These are phyloP conservation scores for Drosophila sordidapex DNA, from an alignment of 2,888 invertebrate genomes.

Conservation along the genomic window DNA sequence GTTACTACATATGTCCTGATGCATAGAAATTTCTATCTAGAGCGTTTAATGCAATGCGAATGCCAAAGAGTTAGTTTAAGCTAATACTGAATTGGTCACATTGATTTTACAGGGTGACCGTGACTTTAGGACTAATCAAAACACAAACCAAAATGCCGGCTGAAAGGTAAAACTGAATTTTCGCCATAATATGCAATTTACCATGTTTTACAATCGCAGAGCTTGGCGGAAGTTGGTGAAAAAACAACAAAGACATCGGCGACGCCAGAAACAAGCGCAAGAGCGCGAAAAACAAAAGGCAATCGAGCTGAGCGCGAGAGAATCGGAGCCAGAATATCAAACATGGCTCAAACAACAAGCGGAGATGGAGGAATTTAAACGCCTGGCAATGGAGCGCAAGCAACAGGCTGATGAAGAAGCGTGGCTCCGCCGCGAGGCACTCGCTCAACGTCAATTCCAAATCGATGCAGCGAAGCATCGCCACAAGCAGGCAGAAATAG, in stretches of 20 bases:
- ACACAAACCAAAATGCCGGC: constrained; percentile 43
- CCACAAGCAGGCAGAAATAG: constrained; percentile 86
- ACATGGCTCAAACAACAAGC: constrained; percentile 85
- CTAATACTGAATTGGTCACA: constrained; percentile 20
- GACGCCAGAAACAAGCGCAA: constrained; percentile 87
- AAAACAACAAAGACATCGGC: constrained; percentile 89
- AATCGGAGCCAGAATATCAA: constrained; percentile 42
- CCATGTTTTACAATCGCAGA: constrained; percentile 68
- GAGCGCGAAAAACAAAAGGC: constrained; percentile 86
- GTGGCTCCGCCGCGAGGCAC: constrained; percentile 89
- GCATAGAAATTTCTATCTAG: background rate
- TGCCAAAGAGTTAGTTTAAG: background rate
- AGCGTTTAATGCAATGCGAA: background rate
- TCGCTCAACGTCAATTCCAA: constrained; percentile 88
- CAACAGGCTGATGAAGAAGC: constrained; percentile 87
- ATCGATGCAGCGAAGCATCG: constrained; percentile 87
- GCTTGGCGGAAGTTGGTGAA: constrained; percentile 91
- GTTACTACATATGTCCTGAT: background rate
- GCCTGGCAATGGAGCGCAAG: constrained; percentile 86
- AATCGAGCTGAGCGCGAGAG: constrained; percentile 66
- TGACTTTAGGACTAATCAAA: constrained; percentile 7
- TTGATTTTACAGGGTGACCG: constrained; percentile 27
- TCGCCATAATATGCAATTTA: background rate
- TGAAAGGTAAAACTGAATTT: constrained; percentile 29
- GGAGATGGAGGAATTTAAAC: constrained; percentile 86